Percentiles rank a stretch among this genome's conserved stretches.
Conservation (phyloP, 2,888 invertebrate genomes). For the Sminthurinus aureus region DNA sequence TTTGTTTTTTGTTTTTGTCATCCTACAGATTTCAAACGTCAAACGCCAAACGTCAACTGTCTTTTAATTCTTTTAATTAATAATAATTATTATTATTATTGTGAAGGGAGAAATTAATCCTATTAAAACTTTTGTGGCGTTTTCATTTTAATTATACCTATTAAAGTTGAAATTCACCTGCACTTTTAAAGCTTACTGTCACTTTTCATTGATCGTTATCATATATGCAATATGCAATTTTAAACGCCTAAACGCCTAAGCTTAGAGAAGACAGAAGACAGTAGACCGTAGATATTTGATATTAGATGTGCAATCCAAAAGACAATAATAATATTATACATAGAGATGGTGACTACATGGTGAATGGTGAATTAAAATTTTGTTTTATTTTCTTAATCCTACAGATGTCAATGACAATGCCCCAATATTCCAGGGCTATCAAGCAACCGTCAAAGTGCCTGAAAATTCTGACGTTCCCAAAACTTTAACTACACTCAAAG, state of each 20-base stretch:
- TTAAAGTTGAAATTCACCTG: no score
- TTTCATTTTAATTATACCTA: no score
- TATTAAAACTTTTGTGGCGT: no score
- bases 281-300: no score
- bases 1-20: no score
- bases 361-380: background rate
- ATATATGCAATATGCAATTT: no score
- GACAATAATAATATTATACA: background rate
- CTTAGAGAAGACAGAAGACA: no score
- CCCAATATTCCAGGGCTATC: slow-evolving; percentile 86
- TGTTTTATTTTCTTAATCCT: background rate
- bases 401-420: slow-evolving; percentile 54
- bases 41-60: background rate
- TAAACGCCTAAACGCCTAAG: no score
- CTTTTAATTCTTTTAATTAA: background rate
- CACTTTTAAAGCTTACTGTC: no score
- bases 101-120: background rate
- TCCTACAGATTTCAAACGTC: background rate
- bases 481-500: slow-evolving; percentile 80
- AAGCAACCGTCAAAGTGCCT: slow-evolving; percentile 79
- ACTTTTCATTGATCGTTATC: no score
- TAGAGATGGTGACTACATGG: background rate
- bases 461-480: slow-evolving; percentile 79
- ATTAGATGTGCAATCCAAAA: no score
- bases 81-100: background rate